These are phyloP conservation scores for Atherix ibis DNA, from an alignment of 2,888 invertebrate genomes.

Conservation along the genomic window DNA sequence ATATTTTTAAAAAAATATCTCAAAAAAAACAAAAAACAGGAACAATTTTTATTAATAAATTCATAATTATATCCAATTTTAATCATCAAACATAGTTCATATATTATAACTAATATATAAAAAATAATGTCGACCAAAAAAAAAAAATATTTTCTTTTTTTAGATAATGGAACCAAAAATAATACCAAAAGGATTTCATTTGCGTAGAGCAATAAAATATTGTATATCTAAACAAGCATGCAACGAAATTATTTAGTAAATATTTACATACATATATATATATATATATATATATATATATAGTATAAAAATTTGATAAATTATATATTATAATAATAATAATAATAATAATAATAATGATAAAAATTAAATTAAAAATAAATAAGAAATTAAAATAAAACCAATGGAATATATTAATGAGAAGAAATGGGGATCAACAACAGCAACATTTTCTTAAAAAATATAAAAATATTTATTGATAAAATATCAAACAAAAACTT, in stretches of 20 bases:
- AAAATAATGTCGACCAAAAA: neutral
- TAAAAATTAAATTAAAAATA: slow-evolving; percentile 2
- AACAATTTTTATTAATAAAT: too few relatives aligned
- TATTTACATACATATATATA: too few relatives aligned
- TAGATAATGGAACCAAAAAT: too few relatives aligned
- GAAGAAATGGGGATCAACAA: neutral
- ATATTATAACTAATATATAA: too few relatives aligned
- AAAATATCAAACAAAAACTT: too few relatives aligned
- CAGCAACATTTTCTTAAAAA: neutral
- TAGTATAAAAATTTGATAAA: slow-evolving; percentile 3
- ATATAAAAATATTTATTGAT: too few relatives aligned
- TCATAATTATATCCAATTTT: too few relatives aligned
- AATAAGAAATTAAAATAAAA: neutral
- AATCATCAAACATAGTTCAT: too few relatives aligned
- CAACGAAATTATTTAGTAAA: slow-evolving; percentile 7
- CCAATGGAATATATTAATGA: neutral
- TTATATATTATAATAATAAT: slow-evolving; percentile 4
- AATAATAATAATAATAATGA: neutral
- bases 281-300: too few relatives aligned
- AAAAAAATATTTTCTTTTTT: too few relatives aligned
- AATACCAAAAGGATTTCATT: slow-evolving; percentile 1
- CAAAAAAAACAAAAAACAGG: too few relatives aligned
- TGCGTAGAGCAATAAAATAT: neutral
- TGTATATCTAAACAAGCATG: slow-evolving; percentile 4
- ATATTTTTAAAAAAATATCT: too few relatives aligned